Base-by-base conservation (phyloP, 1,140 invertebrate genomes). In the Drosophila leontia region DNA sequence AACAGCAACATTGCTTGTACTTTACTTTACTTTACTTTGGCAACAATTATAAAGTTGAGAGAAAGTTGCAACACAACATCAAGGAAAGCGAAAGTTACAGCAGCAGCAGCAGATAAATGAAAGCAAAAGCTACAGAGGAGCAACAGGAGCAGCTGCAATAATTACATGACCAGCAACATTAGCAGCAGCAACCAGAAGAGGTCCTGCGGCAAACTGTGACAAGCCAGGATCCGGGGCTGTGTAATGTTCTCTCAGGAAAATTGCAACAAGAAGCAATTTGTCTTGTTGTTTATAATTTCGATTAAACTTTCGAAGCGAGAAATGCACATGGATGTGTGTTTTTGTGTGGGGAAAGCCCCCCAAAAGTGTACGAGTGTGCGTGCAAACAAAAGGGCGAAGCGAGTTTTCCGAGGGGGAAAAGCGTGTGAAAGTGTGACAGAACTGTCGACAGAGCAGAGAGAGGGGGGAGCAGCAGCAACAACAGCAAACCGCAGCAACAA, bases 231-330 rank as follows among this genome's bases (percentile, higher is more conserved):
- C 62, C 65, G 59, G 51, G 59, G 19, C 23, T 8, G 51, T 3
- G n/a, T 53, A 44, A 53, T 53, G 47, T 55, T 37, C 59, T 12
- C 59, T 9, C 15, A 12, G 60, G 65, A 82, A 88, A 88, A 88
- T 88, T 88, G 84, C 85, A 88, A 79, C 85, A 88, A 84, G 78
- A 88, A 88, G 81, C 85, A 83, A 88, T 88, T 88, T 90, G 85
- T 90, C 85, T 90, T 88, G 81, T 74, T 90, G 85, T 82, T 90
- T 90, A 90, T 90, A 90, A 90, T 90, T 90, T 90, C 85, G 85
- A 90, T 90, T 90, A 85, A 90, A 90, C 85, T 90, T 90, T 85
- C 78, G 71, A 67, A 80, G 78, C 69, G 62, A 75, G 59, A 56
- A 70, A 75, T 50, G 61, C 74, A 75, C 77, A 64, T 69, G 58